Percentiles rank a stretch among this genome's conserved stretches.
phyloP scores from a whole-genome alignment of 2,113 vertebrate species.

The Polyodon spathula region DNA sequence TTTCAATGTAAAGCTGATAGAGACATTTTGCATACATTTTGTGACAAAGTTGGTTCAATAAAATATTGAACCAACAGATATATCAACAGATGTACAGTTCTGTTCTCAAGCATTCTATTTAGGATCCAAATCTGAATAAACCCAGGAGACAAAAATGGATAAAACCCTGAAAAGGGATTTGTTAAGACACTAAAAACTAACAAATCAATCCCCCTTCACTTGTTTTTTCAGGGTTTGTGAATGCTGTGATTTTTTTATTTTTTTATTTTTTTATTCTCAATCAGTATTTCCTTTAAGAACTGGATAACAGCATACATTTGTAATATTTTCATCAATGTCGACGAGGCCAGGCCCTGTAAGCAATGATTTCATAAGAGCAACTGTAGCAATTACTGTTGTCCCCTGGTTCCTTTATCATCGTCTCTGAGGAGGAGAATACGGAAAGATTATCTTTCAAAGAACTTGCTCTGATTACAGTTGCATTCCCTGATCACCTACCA shows the following conservation, averaged over 20 bases:
- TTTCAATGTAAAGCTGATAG: too few relatives aligned
- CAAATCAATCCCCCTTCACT: too few relatives aligned
- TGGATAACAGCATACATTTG: slow-evolving; percentile 32
- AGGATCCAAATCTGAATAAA: too few relatives aligned
- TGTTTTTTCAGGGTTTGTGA: too few relatives aligned
- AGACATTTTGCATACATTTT: too few relatives aligned
- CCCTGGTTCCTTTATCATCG: slow-evolving; percentile 41
- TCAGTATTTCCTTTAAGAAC: slow-evolving; percentile 40
- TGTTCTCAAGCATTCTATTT: too few relatives aligned
- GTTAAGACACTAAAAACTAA: too few relatives aligned
- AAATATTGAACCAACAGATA: too few relatives aligned
- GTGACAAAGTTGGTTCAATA: too few relatives aligned
- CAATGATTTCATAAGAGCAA: slow-evolving; percentile 51
- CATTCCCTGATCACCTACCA: slow-evolving; percentile 61
- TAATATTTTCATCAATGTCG: slow-evolving; percentile 39
- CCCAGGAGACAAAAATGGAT: too few relatives aligned
- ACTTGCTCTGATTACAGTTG: slow-evolving; percentile 66
- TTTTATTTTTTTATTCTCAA: slow-evolving; percentile 34
- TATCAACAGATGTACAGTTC: too few relatives aligned
- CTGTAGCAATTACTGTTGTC: slow-evolving; percentile 42
- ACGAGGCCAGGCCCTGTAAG: slow-evolving; percentile 25
- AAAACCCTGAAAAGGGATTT: too few relatives aligned
- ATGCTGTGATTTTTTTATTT: slow-evolving; percentile 8
- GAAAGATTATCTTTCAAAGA: slow-evolving; percentile 62
- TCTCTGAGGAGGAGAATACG: slow-evolving; percentile 56